Evolutionary conservation across 2,113 vertebrate species (phyloP).

Genomic region (Rhombomys opimus): DNA sequence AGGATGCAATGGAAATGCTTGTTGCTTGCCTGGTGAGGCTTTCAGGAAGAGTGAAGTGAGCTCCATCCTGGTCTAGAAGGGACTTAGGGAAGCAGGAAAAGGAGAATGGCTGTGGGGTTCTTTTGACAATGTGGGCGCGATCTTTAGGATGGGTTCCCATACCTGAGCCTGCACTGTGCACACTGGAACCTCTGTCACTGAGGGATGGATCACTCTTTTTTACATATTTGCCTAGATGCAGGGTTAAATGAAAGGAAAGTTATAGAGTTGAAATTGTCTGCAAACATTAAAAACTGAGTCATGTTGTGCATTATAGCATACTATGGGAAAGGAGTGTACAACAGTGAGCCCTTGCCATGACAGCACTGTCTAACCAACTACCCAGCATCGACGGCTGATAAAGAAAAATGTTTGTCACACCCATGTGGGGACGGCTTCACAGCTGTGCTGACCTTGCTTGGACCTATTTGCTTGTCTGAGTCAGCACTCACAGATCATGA

Average conservation of each 20-base stretch:
- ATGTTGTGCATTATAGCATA: neutral
- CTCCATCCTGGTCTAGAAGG: neutral
- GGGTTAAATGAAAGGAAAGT: neutral
- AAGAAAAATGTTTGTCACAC: neutral
- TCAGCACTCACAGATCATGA: neutral
- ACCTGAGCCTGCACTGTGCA: neutral
- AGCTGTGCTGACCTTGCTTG: neutral
- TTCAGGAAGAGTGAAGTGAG: neutral
- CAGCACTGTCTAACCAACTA: neutral
- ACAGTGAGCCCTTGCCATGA: neutral
- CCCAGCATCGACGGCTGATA: neutral
- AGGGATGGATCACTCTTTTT: neutral
- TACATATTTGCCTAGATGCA: neutral
- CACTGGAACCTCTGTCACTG: neutral
- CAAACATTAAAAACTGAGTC: slow-evolving; percentile 4
- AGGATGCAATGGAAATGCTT: neutral
- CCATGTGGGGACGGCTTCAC: neutral
- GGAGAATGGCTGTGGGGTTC: neutral
- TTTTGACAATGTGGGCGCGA: no score
- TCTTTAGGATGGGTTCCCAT: neutral
- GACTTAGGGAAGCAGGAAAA: neutral
- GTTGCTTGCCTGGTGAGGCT: neutral
- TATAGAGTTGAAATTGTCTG: neutral
- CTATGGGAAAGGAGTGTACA: neutral
- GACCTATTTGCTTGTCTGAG: neutral